A percentile compares a stretch with the other conserved stretches of the same genome.
Conservation (phyloP, 1,140 invertebrate species). For the Zophobas atratus region DNA sequence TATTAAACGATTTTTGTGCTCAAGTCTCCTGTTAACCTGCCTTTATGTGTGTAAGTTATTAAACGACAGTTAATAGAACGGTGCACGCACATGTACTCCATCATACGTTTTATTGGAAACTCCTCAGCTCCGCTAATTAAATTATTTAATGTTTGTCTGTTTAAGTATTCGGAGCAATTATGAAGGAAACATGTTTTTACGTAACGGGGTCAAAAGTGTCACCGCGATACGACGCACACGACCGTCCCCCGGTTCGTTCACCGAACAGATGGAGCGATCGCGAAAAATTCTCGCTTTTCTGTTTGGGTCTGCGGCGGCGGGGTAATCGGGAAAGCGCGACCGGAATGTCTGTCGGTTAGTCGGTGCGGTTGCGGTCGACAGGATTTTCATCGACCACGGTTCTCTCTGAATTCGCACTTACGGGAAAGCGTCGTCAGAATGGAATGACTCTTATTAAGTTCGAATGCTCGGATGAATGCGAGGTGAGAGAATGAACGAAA, state of each 20-base stretch:
- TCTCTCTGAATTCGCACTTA: constrained; percentile 25
- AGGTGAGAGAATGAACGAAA: no score
- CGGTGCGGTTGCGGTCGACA: constrained; percentile 48
- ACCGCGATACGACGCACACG: no score
- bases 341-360: constrained; percentile 53
- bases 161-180: constrained; percentile 7
- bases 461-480: no score
- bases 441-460: neutral
- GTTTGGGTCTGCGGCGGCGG: constrained; percentile 36
- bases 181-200: no score
- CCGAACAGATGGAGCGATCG: no score
- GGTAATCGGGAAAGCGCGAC: constrained; percentile 45
- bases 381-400: constrained; percentile 32
- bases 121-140: constrained; percentile 17
- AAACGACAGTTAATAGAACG: constrained; percentile 39
- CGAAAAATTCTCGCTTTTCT: constrained; percentile 15
- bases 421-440: constrained; percentile 18
- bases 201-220: no score
- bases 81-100: constrained; percentile 33
- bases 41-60: constrained; percentile 26
- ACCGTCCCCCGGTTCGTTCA: no score
- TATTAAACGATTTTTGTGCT: constrained; percentile 15
- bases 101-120: constrained; percentile 40
- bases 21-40: constrained; percentile 2
- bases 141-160: constrained; percentile 13